Evolutionary conservation across 92 coral and sea anemone species (phyloP).

Genomic region (Parazoanthus atlanticus): DNA sequence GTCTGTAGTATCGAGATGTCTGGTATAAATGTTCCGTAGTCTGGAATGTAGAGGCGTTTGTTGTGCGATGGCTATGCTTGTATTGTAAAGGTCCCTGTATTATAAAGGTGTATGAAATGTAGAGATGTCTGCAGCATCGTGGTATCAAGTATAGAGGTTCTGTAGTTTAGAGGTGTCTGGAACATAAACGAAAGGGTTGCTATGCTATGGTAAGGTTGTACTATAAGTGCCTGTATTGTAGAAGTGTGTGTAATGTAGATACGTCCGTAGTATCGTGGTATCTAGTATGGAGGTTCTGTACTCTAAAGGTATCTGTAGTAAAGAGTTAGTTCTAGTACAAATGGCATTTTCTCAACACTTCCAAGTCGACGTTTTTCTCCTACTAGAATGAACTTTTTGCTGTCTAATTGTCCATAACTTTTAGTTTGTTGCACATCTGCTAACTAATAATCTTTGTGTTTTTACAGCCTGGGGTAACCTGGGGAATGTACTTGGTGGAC

Average conservation of each 20-base stretch:
- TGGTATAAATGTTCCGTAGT: not conserved
- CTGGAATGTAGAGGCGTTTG: not conserved
- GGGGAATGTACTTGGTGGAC: constrained; percentile 80
- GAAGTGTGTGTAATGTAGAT: not conserved
- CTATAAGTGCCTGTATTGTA: too few species aligned
- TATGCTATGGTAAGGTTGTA: not conserved
- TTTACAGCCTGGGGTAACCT: constrained; percentile 92
- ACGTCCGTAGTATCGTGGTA: not conserved
- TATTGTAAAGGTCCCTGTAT: too few species aligned
- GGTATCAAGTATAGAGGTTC: not conserved
- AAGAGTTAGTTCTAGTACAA: not conserved
- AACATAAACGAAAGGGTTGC: too few species aligned
- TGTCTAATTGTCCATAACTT: too few species aligned
- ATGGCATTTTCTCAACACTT: not conserved
- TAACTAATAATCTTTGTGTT: not conserved
- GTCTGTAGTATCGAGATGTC: not conserved
- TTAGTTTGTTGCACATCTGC: not conserved
- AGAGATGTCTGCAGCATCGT: not conserved
- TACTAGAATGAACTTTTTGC: not conserved
- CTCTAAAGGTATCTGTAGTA: not conserved
- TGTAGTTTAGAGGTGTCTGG: not conserved
- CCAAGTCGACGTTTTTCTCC: not conserved
- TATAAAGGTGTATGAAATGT: not conserved
- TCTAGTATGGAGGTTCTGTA: not conserved
- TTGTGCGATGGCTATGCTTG: not conserved